Conservation (phyloP, 1,140 invertebrate species). For the Papilio polyxenes region DNA sequence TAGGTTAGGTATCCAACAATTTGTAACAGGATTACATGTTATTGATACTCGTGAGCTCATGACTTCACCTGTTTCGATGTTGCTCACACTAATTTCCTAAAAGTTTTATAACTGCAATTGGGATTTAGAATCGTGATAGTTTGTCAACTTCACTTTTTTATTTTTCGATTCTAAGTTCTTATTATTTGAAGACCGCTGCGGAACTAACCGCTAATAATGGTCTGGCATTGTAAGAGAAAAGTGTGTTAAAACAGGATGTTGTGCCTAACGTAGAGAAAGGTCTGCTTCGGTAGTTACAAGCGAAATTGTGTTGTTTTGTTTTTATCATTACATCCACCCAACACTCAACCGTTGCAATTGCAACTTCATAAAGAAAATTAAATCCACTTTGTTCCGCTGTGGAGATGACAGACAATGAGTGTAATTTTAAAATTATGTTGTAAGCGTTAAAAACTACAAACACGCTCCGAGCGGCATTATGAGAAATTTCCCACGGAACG, state of each 20-base stretch:
- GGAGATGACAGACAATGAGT: slow-evolving; percentile 46
- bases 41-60: not conserved
- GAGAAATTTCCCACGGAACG: slow-evolving; percentile 60
- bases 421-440: slow-evolving; percentile 54
- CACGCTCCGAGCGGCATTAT: slow-evolving; percentile 44
- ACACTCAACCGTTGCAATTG: slow-evolving; percentile 27
- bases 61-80: not conserved
- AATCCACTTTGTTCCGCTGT: slow-evolving; percentile 48
- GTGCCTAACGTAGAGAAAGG: too few species aligned
- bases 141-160: too few species aligned
- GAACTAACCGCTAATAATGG: too few species aligned
- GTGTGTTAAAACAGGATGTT: too few species aligned
- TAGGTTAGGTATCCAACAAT: not conserved
- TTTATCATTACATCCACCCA: not conserved
- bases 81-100: too few species aligned
- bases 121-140: too few species aligned
- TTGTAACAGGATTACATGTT: not conserved
- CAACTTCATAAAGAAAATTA: slow-evolving; percentile 46
- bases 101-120: too few species aligned
- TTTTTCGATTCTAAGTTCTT: too few species aligned
- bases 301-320: too few species aligned
- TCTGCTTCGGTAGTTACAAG: too few species aligned
- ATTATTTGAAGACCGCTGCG: too few species aligned
- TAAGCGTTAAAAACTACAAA: slow-evolving; percentile 44
- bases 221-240: too few species aligned